Conservation (phyloP, 2,113 vertebrate genomes). For the Paedocypris sp. region DNA sequence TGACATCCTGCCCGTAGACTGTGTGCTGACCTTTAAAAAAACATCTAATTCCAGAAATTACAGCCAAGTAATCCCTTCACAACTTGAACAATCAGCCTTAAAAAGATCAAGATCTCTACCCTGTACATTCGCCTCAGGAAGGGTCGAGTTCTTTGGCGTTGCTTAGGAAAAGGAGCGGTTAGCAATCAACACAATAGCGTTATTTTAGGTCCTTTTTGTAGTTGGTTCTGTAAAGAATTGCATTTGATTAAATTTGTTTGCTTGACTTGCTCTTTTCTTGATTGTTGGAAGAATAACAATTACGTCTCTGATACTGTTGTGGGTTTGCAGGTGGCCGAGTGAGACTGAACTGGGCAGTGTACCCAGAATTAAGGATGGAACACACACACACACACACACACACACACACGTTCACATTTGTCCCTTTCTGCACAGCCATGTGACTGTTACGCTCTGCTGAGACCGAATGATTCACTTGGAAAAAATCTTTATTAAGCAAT, state of each 20-base stretch:
- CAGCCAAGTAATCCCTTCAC: constrained; percentile 15
- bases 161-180: too few relatives aligned
- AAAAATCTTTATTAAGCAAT: too few relatives aligned
- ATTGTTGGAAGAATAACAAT: too few relatives aligned
- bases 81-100: too few relatives aligned
- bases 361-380: constrained; percentile 3
- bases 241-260: too few relatives aligned
- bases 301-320: background rate
- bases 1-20: constrained; percentile 21
- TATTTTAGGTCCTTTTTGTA: too few relatives aligned
- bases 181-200: too few relatives aligned
- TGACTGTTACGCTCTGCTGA: background rate
- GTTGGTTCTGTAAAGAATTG: too few relatives aligned
- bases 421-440: background rate
- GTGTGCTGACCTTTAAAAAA: background rate
- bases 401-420: background rate
- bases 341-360: constrained; percentile 6
- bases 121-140: too few relatives aligned
- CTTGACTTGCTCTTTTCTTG: too few relatives aligned
- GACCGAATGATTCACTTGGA: background rate
- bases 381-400: background rate
- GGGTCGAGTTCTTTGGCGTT: too few relatives aligned
- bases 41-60: background rate
- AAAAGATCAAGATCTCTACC: too few relatives aligned
- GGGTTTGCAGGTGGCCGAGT: constrained; percentile 14